Evolutionary conservation across 2,888 invertebrate genomes (phyloP), one percentile per base, ranked within the genome.

Genomic region (Oscheius sp.): DNA sequence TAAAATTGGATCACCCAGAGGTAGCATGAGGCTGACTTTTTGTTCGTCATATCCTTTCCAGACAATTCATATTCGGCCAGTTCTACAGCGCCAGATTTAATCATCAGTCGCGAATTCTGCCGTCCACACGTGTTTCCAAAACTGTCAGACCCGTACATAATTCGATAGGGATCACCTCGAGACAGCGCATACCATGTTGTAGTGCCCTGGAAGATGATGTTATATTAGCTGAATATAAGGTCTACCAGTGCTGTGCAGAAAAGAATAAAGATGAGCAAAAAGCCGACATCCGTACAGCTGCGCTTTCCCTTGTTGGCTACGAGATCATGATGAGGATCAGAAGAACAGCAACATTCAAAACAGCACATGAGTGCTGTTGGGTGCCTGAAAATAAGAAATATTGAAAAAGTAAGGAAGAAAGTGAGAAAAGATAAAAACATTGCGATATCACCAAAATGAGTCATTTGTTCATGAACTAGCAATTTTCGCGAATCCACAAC

Each of bases 51-150:
- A 41, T 72, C 46, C 41, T 66, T 52, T 43, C 72, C 72, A n/a
- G 72, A 72, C 9, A 43, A 45, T n/a, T 64, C 21, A 21, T 61
- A 71, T 25, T 61, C 71, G 0, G 7, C 21, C 3, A 27, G 13
- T n/a, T 71, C 52, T 49, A n/a, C 59, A 16, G 12, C 18, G 1
- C 13, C 61, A 9, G 25, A 25, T 5, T 41, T 35, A 16, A 46
- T 16, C 9, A 66, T 52, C 21, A 72, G 16, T 0, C 27, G 64
- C 6, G 52, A 25, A 53, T 72, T 72, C 18, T 29, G n/a, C 6
- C 78, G 56, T 18, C 96, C 96, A 89, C 96, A 97, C 43, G 95
- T 95, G 89, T 96, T 96, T 9, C 95, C 95, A 91, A 94, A 96
- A 72, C 94, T 95, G 89, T 96, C 95, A 89, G 94, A 95, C 21